phyloP scores from a whole-genome alignment of 2,888 invertebrate genomes.

The Iselma pallidipennis region DNA sequence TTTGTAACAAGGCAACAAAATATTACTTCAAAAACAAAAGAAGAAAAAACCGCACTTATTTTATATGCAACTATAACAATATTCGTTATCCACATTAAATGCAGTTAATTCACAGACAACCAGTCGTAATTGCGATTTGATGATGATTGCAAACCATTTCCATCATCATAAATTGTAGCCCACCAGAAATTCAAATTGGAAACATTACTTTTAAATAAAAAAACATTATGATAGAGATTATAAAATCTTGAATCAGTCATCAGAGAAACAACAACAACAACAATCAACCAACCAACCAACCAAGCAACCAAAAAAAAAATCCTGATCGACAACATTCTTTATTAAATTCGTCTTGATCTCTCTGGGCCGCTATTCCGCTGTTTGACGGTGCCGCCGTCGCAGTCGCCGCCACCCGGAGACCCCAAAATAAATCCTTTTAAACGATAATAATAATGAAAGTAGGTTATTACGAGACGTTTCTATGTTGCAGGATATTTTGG shows the following conservation, averaged over 20 bases:
- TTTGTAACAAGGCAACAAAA: no score
- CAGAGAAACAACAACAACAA: background rate
- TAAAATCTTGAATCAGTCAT: background rate
- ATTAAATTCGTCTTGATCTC: background rate
- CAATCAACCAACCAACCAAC: no score
- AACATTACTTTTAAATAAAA: background rate
- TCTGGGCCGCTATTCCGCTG: no score
- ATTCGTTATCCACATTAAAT: background rate
- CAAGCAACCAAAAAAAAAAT: background rate
- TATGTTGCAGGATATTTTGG: constrained; percentile 28
- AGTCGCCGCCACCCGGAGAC: background rate
- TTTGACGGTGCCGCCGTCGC: background rate
- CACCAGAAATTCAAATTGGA: background rate
- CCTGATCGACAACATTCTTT: background rate
- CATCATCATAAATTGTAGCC: background rate
- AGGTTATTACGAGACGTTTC: constrained; percentile 26
- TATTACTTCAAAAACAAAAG: background rate
- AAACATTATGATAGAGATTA: background rate
- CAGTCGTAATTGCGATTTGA: background rate
- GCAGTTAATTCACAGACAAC: background rate
- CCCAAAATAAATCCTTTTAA: constrained; percentile 31
- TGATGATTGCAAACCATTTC: background rate
- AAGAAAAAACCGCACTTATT: background rate
- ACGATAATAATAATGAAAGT: constrained; percentile 42
- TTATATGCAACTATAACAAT: background rate